Percentiles rank a stretch among this genome's conserved stretches.
phyloP scores from a whole-genome alignment of 2,113 vertebrate genomes.

The Lanius ludovicianus region DNA sequence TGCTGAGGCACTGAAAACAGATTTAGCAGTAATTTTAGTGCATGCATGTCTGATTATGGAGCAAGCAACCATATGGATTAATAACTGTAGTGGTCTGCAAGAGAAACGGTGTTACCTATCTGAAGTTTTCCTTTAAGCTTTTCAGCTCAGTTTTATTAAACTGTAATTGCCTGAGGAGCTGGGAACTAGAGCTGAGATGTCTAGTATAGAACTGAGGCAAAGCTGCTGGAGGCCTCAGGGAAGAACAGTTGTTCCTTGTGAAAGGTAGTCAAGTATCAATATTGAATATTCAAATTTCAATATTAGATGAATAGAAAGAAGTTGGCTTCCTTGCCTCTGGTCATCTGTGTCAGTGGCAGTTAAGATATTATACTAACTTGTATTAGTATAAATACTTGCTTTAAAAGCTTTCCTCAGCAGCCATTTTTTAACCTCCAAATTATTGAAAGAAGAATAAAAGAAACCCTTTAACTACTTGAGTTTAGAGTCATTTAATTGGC shows the following conservation, averaged over 20 bases:
- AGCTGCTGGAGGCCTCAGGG: neutral
- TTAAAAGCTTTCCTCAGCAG: neutral
- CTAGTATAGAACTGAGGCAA: neutral
- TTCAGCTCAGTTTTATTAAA: neutral
- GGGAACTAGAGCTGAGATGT: neutral
- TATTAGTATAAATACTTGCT: neutral
- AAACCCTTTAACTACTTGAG: neutral
- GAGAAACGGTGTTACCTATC: neutral
- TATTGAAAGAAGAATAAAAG: neutral
- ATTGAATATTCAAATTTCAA: slow-evolving; percentile 32
- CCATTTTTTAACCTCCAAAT: neutral
- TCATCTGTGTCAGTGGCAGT: neutral
- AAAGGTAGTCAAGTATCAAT: neutral
- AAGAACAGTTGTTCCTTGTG: neutral
- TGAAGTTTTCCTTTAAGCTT: neutral
- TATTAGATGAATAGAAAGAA: neutral
- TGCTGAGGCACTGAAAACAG: neutral
- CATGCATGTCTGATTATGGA: neutral
- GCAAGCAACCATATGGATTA: neutral
- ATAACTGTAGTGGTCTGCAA: neutral
- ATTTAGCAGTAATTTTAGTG: neutral
- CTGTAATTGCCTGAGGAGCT: neutral
- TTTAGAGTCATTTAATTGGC: neutral
- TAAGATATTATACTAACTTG: neutral
- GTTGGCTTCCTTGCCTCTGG: neutral